Percentiles rank a stretch among this genome's conserved stretches.
Conservation (phyloP, 2,888 invertebrate species). For the Ditylenchus weischeri region DNA sequence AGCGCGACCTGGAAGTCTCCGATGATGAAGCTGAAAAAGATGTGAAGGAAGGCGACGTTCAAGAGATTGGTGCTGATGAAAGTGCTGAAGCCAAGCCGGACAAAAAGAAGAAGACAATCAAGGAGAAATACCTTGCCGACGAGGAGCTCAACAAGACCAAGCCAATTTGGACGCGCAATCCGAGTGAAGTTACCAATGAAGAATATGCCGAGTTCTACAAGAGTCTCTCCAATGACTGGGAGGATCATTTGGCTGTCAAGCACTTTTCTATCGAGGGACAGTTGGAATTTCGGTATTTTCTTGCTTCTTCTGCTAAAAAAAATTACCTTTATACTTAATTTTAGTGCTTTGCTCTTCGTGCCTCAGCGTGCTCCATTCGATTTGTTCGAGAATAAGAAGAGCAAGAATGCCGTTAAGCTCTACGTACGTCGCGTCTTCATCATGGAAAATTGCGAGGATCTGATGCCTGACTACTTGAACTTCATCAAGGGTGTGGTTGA, state of each 20-base stretch:
- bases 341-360: slow-evolving; percentile 61
- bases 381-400: slow-evolving; percentile 93
- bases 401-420: slow-evolving; percentile 91
- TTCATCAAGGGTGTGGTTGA: slow-evolving; percentile 82
- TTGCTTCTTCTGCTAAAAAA: not conserved
- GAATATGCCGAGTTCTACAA: slow-evolving; percentile 62
- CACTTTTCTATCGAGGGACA: slow-evolving; percentile 59
- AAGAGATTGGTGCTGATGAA: slow-evolving; percentile 66
- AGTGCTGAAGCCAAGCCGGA: slow-evolving; percentile 63
- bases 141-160: slow-evolving; percentile 88
- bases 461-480: slow-evolving; percentile 92
- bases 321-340: not conserved
- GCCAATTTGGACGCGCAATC: slow-evolving; percentile 64
- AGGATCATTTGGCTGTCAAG: slow-evolving; percentile 65
- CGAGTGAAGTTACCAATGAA: slow-evolving; percentile 63
- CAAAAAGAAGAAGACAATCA: slow-evolving; percentile 77
- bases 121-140: slow-evolving; percentile 92
- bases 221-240: slow-evolving; percentile 64
- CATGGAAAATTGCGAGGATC: slow-evolving; percentile 98
- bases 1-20: slow-evolving; percentile 90
- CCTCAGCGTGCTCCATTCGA: slow-evolving; percentile 77
- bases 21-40: slow-evolving; percentile 76
- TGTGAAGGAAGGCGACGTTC: slow-evolving; percentile 68
- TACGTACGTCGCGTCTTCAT: slow-evolving; percentile 94
- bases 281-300: slow-evolving; percentile 61